A percentile compares a stretch with the other conserved stretches of the same genome.
Conservation (phyloP, 2,888 invertebrate species). For the Rotaria magnacalcarata region DNA sequence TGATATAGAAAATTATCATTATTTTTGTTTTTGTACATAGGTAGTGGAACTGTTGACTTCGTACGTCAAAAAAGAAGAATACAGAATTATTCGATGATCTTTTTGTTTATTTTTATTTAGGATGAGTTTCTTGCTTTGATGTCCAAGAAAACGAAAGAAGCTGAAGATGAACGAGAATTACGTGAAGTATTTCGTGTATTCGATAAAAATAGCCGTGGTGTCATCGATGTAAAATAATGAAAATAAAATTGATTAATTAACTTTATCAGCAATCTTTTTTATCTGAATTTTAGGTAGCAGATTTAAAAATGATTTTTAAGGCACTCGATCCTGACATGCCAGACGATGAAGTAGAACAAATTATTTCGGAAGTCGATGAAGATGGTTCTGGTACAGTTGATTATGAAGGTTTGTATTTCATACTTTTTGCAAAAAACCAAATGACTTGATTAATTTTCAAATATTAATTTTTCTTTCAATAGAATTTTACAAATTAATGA, state of each 20-base stretch:
- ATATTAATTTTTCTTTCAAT: not conserved
- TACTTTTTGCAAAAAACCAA: not conserved
- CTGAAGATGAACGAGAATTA: conserved; percentile 47
- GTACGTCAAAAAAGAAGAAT: not conserved
- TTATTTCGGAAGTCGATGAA: conserved; percentile 46
- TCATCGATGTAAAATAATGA: conserved; percentile 42
- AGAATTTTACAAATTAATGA: conserved; percentile 36
- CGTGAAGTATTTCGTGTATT: conserved; percentile 47
- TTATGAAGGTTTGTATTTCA: conserved; percentile 45
- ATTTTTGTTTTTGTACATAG: not conserved
- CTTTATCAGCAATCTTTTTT: not conserved
- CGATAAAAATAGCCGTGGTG: conserved; percentile 47
- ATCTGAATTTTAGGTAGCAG: conserved; percentile 26
- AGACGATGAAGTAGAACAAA: conserved; percentile 46
- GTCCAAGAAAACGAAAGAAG: conserved; percentile 46
- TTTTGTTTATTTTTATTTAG: not conserved
- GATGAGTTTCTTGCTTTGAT: conserved; percentile 46
- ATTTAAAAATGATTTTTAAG: conserved; percentile 46
- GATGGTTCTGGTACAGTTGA: conserved; percentile 47
- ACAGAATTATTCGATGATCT: not conserved
- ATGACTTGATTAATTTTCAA: not conserved
- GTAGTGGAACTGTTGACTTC: conserved; percentile 46
- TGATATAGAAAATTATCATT: not conserved
- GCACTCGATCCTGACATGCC: conserved; percentile 46
- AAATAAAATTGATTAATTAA: no score